These are phyloP conservation scores for Hydrophis major DNA, from an alignment of 2,797 vertebrate species.

Conservation along the genomic window DNA sequence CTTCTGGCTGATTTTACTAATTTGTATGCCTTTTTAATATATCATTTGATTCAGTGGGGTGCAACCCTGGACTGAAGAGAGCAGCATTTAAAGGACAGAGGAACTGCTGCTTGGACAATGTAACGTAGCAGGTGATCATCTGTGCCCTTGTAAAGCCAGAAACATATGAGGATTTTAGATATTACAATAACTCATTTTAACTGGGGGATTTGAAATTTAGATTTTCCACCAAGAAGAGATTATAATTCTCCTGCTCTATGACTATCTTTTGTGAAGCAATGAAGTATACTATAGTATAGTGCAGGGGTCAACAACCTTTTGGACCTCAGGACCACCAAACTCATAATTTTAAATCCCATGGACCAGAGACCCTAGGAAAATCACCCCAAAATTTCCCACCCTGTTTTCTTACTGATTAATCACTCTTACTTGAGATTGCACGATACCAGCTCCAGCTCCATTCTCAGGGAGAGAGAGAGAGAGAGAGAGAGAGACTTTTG, in stretches of 20 bases:
- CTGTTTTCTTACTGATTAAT: too few relatives aligned
- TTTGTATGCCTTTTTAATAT: constrained; percentile 25
- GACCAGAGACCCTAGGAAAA: too few relatives aligned
- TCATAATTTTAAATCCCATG: too few relatives aligned
- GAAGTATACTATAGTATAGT: not conserved
- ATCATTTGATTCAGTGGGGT: constrained; percentile 14
- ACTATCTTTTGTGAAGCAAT: constrained; percentile 37
- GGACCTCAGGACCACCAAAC: too few relatives aligned
- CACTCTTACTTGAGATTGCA: too few relatives aligned
- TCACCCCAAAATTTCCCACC: too few relatives aligned
- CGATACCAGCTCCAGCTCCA: too few relatives aligned
- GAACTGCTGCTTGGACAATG: constrained; percentile 41
- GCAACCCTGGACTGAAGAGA: constrained; percentile 1
- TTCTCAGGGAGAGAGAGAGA: too few relatives aligned
- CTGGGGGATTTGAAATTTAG: constrained; percentile 73
- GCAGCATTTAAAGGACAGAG: constrained; percentile 42
- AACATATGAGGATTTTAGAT: constrained; percentile 58
- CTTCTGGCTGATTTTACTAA: constrained; percentile 12
- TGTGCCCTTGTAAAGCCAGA: constrained; percentile 53
- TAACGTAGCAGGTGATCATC: constrained; percentile 69
- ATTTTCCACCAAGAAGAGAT: constrained; percentile 74
- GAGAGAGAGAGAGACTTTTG: too few relatives aligned
- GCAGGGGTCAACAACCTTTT: not conserved
- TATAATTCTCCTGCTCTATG: constrained; percentile 53
- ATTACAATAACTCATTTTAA: constrained; percentile 71